Base-by-base conservation (phyloP, 2,113 vertebrate genomes). In the Symphodus melops region DNA sequence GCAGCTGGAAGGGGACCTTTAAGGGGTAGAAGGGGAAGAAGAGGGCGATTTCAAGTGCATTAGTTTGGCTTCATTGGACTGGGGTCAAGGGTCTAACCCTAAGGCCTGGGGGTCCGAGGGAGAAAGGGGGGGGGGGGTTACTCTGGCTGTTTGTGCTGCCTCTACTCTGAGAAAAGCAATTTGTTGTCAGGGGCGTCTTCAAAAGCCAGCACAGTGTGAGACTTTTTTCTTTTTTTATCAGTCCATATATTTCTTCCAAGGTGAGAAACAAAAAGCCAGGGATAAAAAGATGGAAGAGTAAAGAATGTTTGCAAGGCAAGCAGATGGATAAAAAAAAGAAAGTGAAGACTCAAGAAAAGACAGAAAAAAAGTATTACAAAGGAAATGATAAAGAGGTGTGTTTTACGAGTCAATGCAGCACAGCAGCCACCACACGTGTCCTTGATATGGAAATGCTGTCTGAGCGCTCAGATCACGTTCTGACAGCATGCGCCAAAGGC, bases 361-460 rank as follows among this genome's bases (percentile, higher is more conserved):
- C 20, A 71, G 11, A 64, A 28, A 49, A 25, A 55, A 51, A 70
- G 73, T 49, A 79, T 82, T 80, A 75, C 81, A 72, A 67, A 74
- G 48, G 61, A 39, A 63, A 62, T 54, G 68, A 72, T 19, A 67
- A 83, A 66, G 55, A 46, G 56, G 65, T n/a, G 68, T 72, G 62
- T 82, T 84, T 84, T 77, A 78, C 53, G 25, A 87, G 75, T 82
- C 84, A 61, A 77, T 72, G 72, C 36, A 11, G 53, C 17, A 20
- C 79, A 66, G 49, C 77, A 72, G 82, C 71, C 73, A 71, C 54
- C 82, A 77, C 83, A 68, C 8, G 5, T 72, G 82, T 72, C 77
- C 84, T 87, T 91, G 86, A 91, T 87, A 86, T 89, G 88, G 84
- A 91, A 88, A 89, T 86, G 58, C 11, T 0, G 3, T 57, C 60